Evolutionary conservation across 2,797 vertebrate genomes (phyloP).

Genomic region (Poecilia velifera): DNA sequence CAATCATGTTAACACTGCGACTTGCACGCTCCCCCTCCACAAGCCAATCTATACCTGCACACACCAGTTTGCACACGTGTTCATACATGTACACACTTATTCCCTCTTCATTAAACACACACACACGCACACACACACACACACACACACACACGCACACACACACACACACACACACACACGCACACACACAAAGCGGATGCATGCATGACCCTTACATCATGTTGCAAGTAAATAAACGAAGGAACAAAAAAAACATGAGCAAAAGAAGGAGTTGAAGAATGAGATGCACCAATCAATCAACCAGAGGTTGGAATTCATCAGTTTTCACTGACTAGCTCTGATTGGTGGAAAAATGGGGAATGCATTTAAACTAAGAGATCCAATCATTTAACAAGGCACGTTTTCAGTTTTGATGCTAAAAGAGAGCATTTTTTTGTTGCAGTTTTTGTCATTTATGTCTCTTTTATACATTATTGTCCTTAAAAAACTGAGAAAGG

Average conservation of each 20-base stretch:
- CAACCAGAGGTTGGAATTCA: background rate
- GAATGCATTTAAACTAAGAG: background rate
- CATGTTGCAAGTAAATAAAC: conserved; percentile 24
- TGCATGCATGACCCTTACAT: conserved; percentile 44
- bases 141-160: conserved; percentile 15
- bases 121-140: conserved; percentile 13
- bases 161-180: conserved; percentile 14
- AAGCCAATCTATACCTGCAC: conserved; percentile 76
- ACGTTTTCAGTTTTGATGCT: background rate
- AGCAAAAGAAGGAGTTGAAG: background rate
- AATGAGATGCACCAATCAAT: background rate
- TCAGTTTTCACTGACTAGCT: background rate
- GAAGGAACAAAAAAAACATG: conserved; percentile 7
- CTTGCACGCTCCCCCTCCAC: conserved; percentile 74
- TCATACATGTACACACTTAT: conserved; percentile 29
- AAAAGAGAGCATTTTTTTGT: background rate
- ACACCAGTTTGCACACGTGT: conserved; percentile 65
- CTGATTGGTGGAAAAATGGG: background rate
- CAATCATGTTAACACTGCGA: conserved; percentile 85
- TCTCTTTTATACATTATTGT: background rate
- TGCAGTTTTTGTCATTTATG: too few relatives aligned
- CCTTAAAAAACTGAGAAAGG: background rate
- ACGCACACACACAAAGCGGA: conserved; percentile 29
- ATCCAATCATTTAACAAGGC: background rate
- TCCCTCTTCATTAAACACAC: conserved; percentile 26